phyloP scores from a whole-genome alignment of 2,888 invertebrate genomes.

The Prosopocoilus inquinatus region DNA sequence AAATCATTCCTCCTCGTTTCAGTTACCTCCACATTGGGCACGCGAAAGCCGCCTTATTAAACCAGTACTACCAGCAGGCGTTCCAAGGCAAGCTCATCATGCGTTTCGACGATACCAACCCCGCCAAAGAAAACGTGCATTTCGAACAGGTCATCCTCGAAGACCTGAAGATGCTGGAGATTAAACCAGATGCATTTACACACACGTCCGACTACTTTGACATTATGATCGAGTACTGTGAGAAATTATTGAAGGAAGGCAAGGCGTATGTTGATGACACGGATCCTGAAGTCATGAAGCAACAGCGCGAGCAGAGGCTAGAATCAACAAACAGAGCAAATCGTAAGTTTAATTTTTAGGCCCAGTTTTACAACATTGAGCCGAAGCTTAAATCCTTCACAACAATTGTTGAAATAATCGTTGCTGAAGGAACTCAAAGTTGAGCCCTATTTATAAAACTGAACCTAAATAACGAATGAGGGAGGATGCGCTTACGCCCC shows the following conservation, averaged over 20 bases:
- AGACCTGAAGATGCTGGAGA: conserved; percentile 86
- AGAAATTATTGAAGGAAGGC: conserved; percentile 79
- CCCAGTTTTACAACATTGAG: too few relatives aligned
- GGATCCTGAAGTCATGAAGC: conserved; percentile 91
- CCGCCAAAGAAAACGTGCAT: conserved; percentile 95
- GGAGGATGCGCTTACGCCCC: neutral
- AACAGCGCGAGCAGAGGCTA: conserved; percentile 83
- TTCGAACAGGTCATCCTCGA: conserved; percentile 97
- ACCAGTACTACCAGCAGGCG: conserved; percentile 92
- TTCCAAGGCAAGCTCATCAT: conserved; percentile 95
- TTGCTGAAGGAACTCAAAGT: too few relatives aligned
- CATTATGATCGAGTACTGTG: conserved; percentile 82
- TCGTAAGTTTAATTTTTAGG: conserved; percentile 67
- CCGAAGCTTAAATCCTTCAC: too few relatives aligned
- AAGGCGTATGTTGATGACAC: conserved; percentile 98
- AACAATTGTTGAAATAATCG: too few relatives aligned
- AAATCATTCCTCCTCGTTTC: conserved; percentile 24
- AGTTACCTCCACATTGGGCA: conserved; percentile 96
- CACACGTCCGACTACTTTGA: conserved; percentile 98
- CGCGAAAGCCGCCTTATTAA: conserved; percentile 96
- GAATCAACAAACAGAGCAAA: conserved; percentile 85
- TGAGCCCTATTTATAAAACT: too few relatives aligned
- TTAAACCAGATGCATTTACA: conserved; percentile 89
- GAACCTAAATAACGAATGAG: too few relatives aligned
- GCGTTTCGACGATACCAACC: conserved; percentile 99